Evolutionary conservation across 2,888 invertebrate genomes (phyloP).

Genomic region (Gryllus longicercus): DNA sequence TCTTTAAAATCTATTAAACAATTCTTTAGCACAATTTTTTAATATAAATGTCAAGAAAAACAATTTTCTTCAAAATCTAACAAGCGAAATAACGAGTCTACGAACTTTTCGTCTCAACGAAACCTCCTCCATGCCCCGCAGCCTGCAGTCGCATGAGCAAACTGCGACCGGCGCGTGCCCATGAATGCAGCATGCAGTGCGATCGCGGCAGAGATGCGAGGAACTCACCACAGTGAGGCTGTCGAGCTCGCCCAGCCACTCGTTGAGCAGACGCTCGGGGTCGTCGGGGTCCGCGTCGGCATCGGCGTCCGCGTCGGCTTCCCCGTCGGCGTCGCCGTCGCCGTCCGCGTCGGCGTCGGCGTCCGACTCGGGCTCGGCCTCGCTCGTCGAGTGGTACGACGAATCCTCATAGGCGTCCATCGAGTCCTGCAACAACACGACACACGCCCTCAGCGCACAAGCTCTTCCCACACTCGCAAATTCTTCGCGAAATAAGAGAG

Average conservation of each 20-base stretch:
- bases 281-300: slow-evolving; percentile 51
- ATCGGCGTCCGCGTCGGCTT: slow-evolving; percentile 47
- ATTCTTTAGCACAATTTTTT: no score
- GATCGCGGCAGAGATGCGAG: background rate
- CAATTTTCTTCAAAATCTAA: no score
- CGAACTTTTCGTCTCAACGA: background rate
- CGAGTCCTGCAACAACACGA: background rate
- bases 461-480: no score
- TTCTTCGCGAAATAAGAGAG: no score
- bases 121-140: no score
- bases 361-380: slow-evolving; percentile 47
- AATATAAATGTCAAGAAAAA: no score
- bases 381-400: slow-evolving; percentile 38
- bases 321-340: slow-evolving; percentile 41
- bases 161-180: no score
- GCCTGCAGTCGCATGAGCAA: no score
- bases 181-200: background rate
- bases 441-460: no score
- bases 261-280: slow-evolving; percentile 72
- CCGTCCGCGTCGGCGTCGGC: slow-evolving; percentile 45
- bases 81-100: no score
- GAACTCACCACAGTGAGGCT: slow-evolving; percentile 68
- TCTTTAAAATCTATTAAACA: no score
- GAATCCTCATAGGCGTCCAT: slow-evolving; percentile 34
- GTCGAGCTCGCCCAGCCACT: slow-evolving; percentile 74